Conservation (phyloP, 2,888 invertebrate genomes). For the Acanthacorydalis orientalis region DNA sequence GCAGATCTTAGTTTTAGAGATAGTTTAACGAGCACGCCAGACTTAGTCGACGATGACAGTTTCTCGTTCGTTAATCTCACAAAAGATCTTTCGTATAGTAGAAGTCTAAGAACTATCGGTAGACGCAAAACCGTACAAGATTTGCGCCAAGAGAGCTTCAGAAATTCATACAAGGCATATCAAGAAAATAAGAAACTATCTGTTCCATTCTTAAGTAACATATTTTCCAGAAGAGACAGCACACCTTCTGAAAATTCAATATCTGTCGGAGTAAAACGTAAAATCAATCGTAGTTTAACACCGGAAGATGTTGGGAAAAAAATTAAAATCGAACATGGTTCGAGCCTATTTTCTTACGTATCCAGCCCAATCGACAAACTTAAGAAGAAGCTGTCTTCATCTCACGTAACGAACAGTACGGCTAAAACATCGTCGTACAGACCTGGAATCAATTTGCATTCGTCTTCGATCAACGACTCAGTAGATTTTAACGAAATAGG, state of each 20-base stretch:
- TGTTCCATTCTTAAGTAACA: not conserved
- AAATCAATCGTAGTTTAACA: not conserved
- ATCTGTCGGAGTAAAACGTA: not conserved
- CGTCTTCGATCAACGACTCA: not conserved
- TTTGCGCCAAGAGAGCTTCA: not conserved
- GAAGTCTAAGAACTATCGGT: not conserved
- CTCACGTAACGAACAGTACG: not conserved
- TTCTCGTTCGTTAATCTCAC: not conserved
- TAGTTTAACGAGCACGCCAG: not conserved
- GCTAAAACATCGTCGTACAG: not conserved
- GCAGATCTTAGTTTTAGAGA: not conserved
- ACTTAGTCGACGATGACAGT: not conserved
- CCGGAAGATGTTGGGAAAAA: not conserved
- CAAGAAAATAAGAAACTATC: not conserved
- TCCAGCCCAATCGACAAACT: constrained; percentile 1
- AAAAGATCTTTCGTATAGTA: not conserved
- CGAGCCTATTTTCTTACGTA: constrained; percentile 1
- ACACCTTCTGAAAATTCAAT: not conserved
- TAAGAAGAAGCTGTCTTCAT: not conserved
- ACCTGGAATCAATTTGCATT: not conserved
- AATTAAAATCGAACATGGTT: not conserved
- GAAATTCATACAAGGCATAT: not conserved
- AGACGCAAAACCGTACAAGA: constrained; percentile 1
- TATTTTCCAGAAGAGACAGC: not conserved
- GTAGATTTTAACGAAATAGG: not conserved